Evolutionary conservation across 2,888 invertebrate genomes (phyloP).

Genomic region (Lobophora halterata): DNA sequence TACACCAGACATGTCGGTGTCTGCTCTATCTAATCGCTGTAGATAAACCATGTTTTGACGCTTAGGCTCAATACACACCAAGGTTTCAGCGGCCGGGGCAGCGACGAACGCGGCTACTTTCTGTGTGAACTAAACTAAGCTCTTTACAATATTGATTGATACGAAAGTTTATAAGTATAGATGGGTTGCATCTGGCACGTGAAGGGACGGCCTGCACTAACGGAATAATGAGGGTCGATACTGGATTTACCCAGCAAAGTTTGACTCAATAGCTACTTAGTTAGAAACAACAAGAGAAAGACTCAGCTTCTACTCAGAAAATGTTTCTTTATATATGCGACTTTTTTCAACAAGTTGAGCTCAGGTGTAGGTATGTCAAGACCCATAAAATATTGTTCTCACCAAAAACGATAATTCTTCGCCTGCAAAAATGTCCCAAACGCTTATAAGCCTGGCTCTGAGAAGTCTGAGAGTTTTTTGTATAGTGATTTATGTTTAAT

Average conservation of each 20-base stretch:
- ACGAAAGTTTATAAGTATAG: no score
- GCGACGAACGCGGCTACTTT: no score
- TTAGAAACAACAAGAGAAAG: no score
- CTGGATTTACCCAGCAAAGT: no score
- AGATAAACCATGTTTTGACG: constrained; percentile 10
- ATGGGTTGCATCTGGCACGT: no score
- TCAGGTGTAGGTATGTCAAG: constrained; percentile 63
- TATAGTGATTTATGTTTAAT: constrained; percentile 73
- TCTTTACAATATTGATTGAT: no score
- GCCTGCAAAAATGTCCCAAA: constrained; percentile 60
- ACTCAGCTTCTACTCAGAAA: no score
- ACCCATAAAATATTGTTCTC: constrained; percentile 67
- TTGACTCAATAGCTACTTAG: no score
- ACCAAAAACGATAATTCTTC: constrained; percentile 68
- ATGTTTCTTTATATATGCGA: constrained; percentile 27
- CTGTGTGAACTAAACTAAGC: no score
- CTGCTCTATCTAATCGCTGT: constrained; percentile 19
- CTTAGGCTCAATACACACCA: neutral
- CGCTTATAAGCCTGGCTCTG: constrained; percentile 50
- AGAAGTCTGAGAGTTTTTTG: constrained; percentile 54
- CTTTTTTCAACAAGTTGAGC: constrained; percentile 60
- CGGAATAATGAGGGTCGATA: no score
- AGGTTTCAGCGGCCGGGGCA: neutral
- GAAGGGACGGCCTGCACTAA: no score
- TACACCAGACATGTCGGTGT: constrained; percentile 15